Evolutionary conservation across 2,888 invertebrate genomes (phyloP), one percentile per base, ranked within the genome.

Genomic region (Philaethria dido): DNA sequence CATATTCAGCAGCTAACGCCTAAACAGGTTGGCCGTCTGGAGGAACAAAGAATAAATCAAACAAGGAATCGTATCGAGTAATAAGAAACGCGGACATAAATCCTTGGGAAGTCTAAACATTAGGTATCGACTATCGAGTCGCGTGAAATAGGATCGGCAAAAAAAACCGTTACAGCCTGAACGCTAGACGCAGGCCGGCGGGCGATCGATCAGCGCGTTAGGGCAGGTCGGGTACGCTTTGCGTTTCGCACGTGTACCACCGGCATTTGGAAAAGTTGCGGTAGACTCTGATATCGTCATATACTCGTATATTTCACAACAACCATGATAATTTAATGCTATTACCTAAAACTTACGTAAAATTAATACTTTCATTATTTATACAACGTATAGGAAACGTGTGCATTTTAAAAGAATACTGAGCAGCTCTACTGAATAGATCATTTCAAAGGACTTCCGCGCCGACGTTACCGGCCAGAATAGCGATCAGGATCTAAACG

Each of bases 121-220:
- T 68, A 68, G 57, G 61, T 50, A 36, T 52, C 25, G 29, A n/a
- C 59, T 50, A 36, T 52, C 25, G 29, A n/a, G 59, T 60, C 66
- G 64, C 64, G 66, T 72, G 69, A 70, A 71, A 72, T 69, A 69
- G 70, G 66, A 68, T 62, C 68, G 60, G 62, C 25, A 69, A 69
- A 73, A 29, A 73, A 72, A 73, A 75, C 81, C 79, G 80, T 81
- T 81, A 78, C 68, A 72, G 71, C 72, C 72, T 72, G 54, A 69
- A 61, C 75, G 78, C 74, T 81, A 80, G 77, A 73, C 75, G 64
- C 63, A 63, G 77, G 80, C 80, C 78, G 82, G 77, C 83, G 81
- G 80, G 75, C 86, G 86, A 89, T 88, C 89, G 88, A 90, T 89
- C 80, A 78, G 73, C 78, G 76, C 76, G 83, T 90, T 92, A 83